These are phyloP conservation scores for Apodemus agrarius DNA, from an alignment of 2,797 vertebrate species.

Conservation along the genomic window DNA sequence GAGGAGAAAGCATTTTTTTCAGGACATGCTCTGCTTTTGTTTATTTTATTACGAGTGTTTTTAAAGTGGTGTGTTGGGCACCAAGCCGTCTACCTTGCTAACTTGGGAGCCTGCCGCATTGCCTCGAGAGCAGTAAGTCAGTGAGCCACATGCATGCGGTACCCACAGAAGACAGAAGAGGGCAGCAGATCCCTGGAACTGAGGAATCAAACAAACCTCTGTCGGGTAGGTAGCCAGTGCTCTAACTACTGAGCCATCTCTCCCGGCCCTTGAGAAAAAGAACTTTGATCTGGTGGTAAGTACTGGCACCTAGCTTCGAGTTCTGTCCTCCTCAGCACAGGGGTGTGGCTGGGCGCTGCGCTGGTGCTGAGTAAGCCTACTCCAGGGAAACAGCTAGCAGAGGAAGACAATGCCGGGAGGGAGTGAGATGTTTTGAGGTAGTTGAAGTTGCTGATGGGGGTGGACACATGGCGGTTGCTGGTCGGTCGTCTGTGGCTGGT, in stretches of 20 bases:
- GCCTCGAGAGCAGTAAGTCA: background rate
- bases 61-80: background rate
- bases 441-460: background rate
- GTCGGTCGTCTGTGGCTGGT: background rate
- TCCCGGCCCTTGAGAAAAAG: background rate
- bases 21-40: background rate
- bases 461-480: background rate
- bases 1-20: background rate
- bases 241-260: background rate
- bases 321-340: background rate
- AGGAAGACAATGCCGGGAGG: background rate
- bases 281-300: background rate
- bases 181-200: background rate
- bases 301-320: background rate
- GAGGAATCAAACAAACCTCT: background rate
- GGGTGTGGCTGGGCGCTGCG: background rate
- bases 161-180: background rate
- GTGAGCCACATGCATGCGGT: background rate
- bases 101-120: background rate
- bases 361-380: background rate
- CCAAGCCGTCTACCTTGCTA: background rate
- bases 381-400: background rate
- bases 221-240: background rate
- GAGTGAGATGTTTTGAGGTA: background rate
- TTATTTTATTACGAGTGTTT: slow-evolving; percentile 36